Evolutionary conservation across 2,888 invertebrate genomes (phyloP), one percentile per base, ranked within the genome.

Genomic region (Exephanes ischioxanthus): DNA sequence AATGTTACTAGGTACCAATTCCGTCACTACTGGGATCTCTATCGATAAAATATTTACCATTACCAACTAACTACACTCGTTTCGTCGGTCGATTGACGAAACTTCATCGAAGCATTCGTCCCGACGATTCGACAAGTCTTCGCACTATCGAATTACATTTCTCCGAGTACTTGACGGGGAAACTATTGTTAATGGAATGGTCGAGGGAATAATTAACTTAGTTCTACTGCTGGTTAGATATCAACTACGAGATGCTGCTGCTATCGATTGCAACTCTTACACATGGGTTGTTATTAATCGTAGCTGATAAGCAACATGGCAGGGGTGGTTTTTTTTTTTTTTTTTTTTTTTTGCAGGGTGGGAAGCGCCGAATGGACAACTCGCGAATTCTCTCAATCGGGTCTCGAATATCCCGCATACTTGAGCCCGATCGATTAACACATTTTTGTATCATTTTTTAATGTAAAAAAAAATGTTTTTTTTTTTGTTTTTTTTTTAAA

Each of bases 251-350:
- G 71, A 85, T 82, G 73, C 78, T 79, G 70, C 45, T 26, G 33
- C 48, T 70, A 79, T 55, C 41, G 45, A 67, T 37, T 55, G 19
- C 70, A 41, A 71, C 45, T 66, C n/a, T 22, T 30, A 37, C 48
- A 76, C 66, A 26, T 71, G 61, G 58, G 72, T 45, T 1, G 68
- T 68, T 61, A 75, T 51, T 11, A 41, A 9, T 85, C 85, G 79
- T 71, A 76, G 82, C 76, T 76, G 66, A 82, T 33, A 82, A 85
- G 85, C 85, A 75, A 71, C 45, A 80, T 78, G 81, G 84, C 80
- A 68, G 80, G 51, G 41, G 55, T 19, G 58, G 58, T 41, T 41
- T 41, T 41, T 26, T 11, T 26, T n/a, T n/a, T n/a, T 30, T 68
- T 16, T 41, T 41, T 41, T 41, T 41, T 26, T 30, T 70, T 16